Evolutionary conservation across 2,888 invertebrate species (phyloP).

Genomic region (Temnothorax ravouxi): DNA sequence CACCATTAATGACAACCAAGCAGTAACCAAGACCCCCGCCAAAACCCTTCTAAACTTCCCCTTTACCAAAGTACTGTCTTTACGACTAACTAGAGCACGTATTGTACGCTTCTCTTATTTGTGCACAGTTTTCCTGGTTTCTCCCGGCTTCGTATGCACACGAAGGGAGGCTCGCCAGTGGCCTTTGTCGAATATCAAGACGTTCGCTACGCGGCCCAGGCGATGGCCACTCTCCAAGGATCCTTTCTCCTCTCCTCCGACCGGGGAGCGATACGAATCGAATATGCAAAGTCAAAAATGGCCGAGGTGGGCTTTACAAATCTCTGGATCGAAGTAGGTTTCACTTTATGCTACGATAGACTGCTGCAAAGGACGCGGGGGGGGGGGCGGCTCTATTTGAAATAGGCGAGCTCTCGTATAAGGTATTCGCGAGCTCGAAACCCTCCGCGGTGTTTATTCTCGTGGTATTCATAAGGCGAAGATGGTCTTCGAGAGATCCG

Average conservation of each 20-base stretch:
- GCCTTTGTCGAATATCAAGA: slow-evolving; percentile 99
- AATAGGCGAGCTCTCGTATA: slow-evolving; percentile 1
- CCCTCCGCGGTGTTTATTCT: slow-evolving; percentile 7
- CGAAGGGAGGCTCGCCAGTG: slow-evolving; percentile 96
- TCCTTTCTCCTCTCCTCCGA: slow-evolving; percentile 98
- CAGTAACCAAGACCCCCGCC: slow-evolving; percentile 59
- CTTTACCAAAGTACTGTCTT: slow-evolving; percentile 72
- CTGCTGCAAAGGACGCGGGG: slow-evolving; percentile 40
- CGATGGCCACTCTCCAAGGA: slow-evolving; percentile 97
- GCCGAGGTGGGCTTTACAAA: slow-evolving; percentile 90
- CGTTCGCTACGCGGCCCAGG: slow-evolving; percentile 96
- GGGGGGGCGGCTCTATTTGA: slow-evolving; percentile 48
- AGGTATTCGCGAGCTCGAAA: slow-evolving; percentile 5
- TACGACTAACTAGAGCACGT: slow-evolving; percentile 80
- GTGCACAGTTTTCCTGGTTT: slow-evolving; percentile 98
- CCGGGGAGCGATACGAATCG: slow-evolving; percentile 98
- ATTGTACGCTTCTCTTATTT: slow-evolving; percentile 87
- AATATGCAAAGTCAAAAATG: slow-evolving; percentile 99
- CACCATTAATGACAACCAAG: slow-evolving; percentile 56
- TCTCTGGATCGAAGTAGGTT: slow-evolving; percentile 88
- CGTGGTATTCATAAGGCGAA: background rate
- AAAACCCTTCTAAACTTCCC: slow-evolving; percentile 55
- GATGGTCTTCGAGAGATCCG: background rate
- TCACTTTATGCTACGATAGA: slow-evolving; percentile 79
- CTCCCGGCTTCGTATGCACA: slow-evolving; percentile 98